Percentiles rank a stretch among this genome's conserved stretches.
phyloP scores from a whole-genome alignment of 2,113 vertebrate genomes.

The Stigmatopora nigra region DNA sequence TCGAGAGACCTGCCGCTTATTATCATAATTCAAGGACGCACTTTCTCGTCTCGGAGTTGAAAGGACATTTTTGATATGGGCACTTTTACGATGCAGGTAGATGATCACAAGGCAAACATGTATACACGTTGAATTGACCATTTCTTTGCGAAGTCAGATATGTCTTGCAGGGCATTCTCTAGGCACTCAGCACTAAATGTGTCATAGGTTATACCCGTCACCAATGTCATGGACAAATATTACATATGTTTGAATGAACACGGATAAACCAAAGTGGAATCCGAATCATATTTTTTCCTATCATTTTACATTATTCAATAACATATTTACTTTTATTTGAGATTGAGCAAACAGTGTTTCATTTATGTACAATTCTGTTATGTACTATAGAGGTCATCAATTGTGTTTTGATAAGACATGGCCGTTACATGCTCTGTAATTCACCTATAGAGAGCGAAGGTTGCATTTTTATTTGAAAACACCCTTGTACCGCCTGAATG shows the following conservation, averaged over 20 bases:
- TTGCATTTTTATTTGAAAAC: neutral
- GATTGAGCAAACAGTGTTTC: neutral
- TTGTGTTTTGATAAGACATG: neutral
- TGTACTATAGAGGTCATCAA: neutral
- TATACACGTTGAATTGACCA: neutral
- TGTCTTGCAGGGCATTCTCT: neutral
- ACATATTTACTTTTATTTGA: neutral
- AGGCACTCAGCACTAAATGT: neutral
- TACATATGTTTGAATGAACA: neutral
- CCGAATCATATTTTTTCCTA: neutral
- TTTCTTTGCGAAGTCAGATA: neutral
- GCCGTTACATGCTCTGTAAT: neutral
- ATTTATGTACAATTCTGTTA: neutral
- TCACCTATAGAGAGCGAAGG: neutral
- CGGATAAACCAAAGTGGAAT: neutral
- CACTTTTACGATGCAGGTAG: neutral
- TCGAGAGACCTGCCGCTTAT: neutral
- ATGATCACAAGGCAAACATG: neutral
- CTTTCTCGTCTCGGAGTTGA: neutral
- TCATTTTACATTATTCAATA: neutral
- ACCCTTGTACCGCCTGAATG: conserved; percentile 27
- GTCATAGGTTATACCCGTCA: neutral
- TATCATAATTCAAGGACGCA: neutral
- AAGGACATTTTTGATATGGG: neutral
- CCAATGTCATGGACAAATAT: neutral